Conservation (phyloP, 2,888 invertebrate species). For the Trissolcus brochymenae region DNA sequence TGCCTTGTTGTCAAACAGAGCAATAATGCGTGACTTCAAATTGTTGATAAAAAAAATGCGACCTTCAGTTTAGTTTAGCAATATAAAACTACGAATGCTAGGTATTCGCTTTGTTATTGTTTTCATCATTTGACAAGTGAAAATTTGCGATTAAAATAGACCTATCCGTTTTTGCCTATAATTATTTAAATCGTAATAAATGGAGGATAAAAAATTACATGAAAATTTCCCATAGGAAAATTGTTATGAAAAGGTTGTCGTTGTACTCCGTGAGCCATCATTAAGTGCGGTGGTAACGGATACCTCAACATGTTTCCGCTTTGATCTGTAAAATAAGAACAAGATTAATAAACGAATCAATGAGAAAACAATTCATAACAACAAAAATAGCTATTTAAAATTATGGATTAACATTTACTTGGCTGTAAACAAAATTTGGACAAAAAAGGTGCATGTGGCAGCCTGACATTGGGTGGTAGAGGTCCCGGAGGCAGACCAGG, state of each 20-base stretch:
- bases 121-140: too few relatives aligned
- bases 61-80: too few relatives aligned
- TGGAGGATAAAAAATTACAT: slow-evolving; percentile 63
- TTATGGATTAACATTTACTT: slow-evolving; percentile 58
- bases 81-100: too few relatives aligned
- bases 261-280: slow-evolving; percentile 68
- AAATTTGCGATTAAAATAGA: too few relatives aligned
- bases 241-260: slow-evolving; percentile 69
- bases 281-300: slow-evolving; percentile 70
- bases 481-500: slow-evolving; percentile 74
- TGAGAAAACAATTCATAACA: background rate
- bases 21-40: too few relatives aligned
- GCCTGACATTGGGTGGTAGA: slow-evolving; percentile 76
- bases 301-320: slow-evolving; percentile 69
- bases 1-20: too few relatives aligned
- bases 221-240: slow-evolving; percentile 67
- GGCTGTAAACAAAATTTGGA: slow-evolving; percentile 67
- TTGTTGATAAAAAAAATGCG: too few relatives aligned
- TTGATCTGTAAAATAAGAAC: slow-evolving; percentile 58
- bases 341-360: background rate
- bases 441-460: slow-evolving; percentile 74
- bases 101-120: too few relatives aligned
- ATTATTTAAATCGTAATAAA: background rate
- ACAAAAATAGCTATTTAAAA: background rate
- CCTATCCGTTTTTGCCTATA: background rate